Evolutionary conservation across 1,140 invertebrate genomes (phyloP).

Genomic region (Bombus affinis): DNA sequence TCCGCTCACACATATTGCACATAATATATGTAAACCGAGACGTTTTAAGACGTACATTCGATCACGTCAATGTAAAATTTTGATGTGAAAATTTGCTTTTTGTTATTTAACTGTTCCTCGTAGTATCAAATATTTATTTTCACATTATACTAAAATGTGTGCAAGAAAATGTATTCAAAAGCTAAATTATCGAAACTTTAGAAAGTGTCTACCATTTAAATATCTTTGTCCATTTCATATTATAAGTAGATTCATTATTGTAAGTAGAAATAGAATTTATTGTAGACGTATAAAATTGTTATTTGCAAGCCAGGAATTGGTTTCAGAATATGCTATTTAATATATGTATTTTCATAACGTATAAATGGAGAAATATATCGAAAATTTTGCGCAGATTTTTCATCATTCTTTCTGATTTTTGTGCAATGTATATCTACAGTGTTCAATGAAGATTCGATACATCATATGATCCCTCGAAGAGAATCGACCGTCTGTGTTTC

Average conservation of each 20-base stretch:
- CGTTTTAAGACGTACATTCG: not conserved
- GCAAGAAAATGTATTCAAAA: too few relatives aligned
- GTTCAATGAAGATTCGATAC: not conserved
- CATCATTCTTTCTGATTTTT: not conserved
- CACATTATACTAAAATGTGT: too few relatives aligned
- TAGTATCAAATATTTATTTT: too few relatives aligned
- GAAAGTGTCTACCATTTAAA: too few relatives aligned
- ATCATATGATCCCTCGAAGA: not conserved
- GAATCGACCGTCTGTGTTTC: not conserved
- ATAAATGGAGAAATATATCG: not conserved
- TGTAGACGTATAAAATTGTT: not conserved
- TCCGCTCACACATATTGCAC: not conserved
- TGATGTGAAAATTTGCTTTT: not conserved
- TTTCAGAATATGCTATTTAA: not conserved
- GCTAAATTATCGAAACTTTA: too few relatives aligned
- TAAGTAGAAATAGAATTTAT: not conserved
- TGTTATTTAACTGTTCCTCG: not conserved
- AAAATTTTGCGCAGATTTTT: not conserved
- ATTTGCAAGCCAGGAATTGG: not conserved
- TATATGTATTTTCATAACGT: not conserved
- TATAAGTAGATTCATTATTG: too few relatives aligned
- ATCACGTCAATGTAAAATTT: not conserved
- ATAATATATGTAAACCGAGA: too few relatives aligned
- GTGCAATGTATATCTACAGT: not conserved
- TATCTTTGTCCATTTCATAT: too few relatives aligned